These are phyloP conservation scores for Vulpes lagopus DNA, from an alignment of 2,113 vertebrate genomes.

Conservation along the genomic window DNA sequence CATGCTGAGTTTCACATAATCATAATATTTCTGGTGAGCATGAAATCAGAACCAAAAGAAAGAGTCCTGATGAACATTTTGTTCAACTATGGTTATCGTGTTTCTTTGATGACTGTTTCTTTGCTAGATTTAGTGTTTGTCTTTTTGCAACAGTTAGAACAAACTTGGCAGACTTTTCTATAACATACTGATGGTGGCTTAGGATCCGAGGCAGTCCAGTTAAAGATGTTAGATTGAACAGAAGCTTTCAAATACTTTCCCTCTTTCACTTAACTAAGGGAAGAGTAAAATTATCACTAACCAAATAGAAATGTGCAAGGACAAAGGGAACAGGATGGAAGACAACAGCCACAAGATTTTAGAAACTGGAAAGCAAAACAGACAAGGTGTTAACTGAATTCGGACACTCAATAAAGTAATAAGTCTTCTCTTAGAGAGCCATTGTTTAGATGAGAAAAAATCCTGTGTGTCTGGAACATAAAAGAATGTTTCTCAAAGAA, in stretches of 20 bases:
- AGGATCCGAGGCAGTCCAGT: background rate
- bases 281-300: background rate
- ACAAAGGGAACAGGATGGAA: background rate
- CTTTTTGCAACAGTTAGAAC: background rate
- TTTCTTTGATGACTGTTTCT: background rate
- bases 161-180: background rate
- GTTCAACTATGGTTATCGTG: background rate
- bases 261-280: background rate
- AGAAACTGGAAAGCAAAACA: background rate
- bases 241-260: background rate
- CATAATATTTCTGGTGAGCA: slow-evolving; percentile 4
- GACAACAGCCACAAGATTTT: background rate
- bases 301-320: background rate
- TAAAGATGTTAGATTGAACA: background rate
- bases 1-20: background rate
- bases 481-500: background rate
- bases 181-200: background rate
- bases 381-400: background rate
- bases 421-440: background rate
- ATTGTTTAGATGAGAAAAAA: background rate
- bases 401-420: background rate
- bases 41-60: slow-evolving; percentile 28
- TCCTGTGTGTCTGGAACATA: background rate
- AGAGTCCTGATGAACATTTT: background rate
- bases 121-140: background rate